Base-by-base conservation (phyloP, 2,888 invertebrate species). In the Hydropsyche betteni region DNA sequence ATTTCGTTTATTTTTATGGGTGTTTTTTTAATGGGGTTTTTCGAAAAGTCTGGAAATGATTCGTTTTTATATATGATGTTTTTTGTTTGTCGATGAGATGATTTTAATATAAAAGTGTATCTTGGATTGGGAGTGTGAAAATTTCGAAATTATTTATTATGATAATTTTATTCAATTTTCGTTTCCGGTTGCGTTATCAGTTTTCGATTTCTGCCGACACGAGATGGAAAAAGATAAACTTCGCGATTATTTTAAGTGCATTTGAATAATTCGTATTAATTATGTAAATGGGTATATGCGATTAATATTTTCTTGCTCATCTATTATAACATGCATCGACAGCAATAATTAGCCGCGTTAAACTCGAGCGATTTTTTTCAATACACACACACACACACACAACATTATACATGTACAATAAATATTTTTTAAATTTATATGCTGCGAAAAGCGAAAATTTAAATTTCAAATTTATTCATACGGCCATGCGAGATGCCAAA, bases 381-480 rank as follows among this genome's bases (percentile, higher is more conserved):
- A 16, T 44, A 6, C 44, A 44, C 44, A 7, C 24, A 24, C 24
- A 24, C 14, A 24, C 24, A 24, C 8, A 16, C 5, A 5, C 53
- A 53, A 14, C 53, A 24, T 24, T 24, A 2, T 24, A 24, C 2
- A 24, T 24, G 24, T 24, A 53, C 8, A 24, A 58, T 58, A 24
- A 16, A 16, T 58, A 58, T 58, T 58, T 58, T 24, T 58, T 58
- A 44, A 24, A 58, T 58, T 58, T 58, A 58, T 34, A 34, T 33
- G 36, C 34, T 64, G 64, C 36, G 36, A 64, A 64, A 64, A 36
- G 44, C n/a, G 64, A 64, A 16, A 64, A 64, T 64, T 64, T 64
- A 64, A 24, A 64, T 64, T 64, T 24, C 34, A 64, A 64, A 64
- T 64, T 64, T 64, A 36, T 64, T 36, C 64, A n/a, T 12, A 10